Base-by-base conservation (phyloP, 2,888 invertebrate genomes). In the Pterostichus niger region DNA sequence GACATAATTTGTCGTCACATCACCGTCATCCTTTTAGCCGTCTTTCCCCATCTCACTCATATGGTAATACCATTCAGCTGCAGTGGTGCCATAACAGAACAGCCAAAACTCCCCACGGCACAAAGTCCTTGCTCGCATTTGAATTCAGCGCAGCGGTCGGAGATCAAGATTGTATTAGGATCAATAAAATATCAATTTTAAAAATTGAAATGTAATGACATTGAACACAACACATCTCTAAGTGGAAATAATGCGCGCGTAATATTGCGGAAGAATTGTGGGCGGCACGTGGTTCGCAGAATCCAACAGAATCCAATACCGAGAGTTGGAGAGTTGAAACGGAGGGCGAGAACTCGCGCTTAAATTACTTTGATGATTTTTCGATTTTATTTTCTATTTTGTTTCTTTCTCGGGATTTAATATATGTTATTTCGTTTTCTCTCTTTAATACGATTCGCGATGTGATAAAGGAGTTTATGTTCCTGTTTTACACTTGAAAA, bases 131-230 rank as follows among this genome's bases (percentile, higher is more conserved):
- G 24, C 15, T 33, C 31, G 24, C 79, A 79, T 79, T 79, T 79
- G 68, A 79, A 79, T 79, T 79, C 79, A 10, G 24, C 49, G 64
- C 49, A 61, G 68, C 13, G 44, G 64, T 35, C 33, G 31, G 79
- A 79, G 79, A 79, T 79, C 64, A 79, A 79, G 79, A 79, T 79
- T 79, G 79, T 79, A 79, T 79, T 79, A 78, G 61, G 78, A 61
- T 79, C 79, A 79, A 79, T 79, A 79, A 79, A 79, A 79, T 79
- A 79, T 79, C 79, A 79, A 79, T 79, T 79, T 79, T 79, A 49
- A 68, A 79, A 79, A 79, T 79, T 79, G 79, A 79, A 79, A 79
- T 79, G 79, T 79, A 79, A 79, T 79, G 79, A 79, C 79, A 79
- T 64, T 68, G 79, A 79, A 68, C 79, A 79, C 79, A 79, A 64